These are phyloP conservation scores for Dermolepida albohirtum DNA, from an alignment of 2,888 invertebrate species.

Conservation along the genomic window DNA sequence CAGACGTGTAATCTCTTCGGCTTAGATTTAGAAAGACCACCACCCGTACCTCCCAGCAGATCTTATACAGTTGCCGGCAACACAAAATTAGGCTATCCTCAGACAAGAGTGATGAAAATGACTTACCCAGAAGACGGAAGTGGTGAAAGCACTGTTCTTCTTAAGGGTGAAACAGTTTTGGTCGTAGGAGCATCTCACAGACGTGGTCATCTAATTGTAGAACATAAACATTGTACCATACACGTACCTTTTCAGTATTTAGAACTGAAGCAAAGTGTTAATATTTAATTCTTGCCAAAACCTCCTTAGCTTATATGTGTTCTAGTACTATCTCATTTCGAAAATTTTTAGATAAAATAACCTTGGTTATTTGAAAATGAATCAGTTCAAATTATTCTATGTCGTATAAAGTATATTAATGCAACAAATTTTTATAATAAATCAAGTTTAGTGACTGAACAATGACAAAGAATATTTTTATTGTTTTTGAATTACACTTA, in stretches of 20 bases:
- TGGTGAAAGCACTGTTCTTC: constrained; percentile 72
- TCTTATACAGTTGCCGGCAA: constrained; percentile 92
- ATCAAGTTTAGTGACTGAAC: no score
- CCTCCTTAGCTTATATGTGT: constrained; percentile 33
- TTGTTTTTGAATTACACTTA: no score
- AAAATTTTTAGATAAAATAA: constrained; percentile 2
- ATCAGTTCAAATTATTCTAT: background rate
- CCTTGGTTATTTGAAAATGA: background rate
- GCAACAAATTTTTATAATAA: no score
- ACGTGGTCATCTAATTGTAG: constrained; percentile 89
- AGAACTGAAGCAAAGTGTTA: constrained; percentile 73
- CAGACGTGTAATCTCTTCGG: constrained; percentile 92
- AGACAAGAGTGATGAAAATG: constrained; percentile 91
- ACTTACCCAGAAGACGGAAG: constrained; percentile 76
- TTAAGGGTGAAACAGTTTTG: constrained; percentile 87
- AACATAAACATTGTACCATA: constrained; percentile 76
- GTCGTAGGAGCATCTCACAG: constrained; percentile 89
- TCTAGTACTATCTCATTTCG: constrained; percentile 14
- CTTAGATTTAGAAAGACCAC: constrained; percentile 90
- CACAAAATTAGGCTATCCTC: constrained; percentile 92
- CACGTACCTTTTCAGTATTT: constrained; percentile 88
- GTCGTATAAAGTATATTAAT: no score
- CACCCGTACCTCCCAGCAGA: constrained; percentile 90
- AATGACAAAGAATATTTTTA: no score
- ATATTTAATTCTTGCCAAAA: constrained; percentile 59